Evolutionary conservation across 2,888 invertebrate species (phyloP).

Genomic region (Galerucella calmariensis): DNA sequence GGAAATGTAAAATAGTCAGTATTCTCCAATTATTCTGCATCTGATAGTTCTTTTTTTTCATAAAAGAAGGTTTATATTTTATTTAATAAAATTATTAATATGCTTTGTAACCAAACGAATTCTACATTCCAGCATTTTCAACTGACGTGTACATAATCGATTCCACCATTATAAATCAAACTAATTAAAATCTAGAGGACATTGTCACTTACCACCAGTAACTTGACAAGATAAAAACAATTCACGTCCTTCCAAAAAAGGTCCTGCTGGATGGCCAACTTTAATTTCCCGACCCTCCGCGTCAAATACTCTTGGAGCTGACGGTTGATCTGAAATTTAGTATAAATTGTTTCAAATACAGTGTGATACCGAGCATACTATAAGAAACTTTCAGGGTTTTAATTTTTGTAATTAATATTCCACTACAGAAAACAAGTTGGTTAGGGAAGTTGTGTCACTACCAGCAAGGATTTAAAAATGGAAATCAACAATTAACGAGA

Average conservation of each 20-base stretch:
- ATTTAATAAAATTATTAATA: too few relatives aligned
- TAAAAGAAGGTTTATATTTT: too few relatives aligned
- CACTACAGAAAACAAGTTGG: too few relatives aligned
- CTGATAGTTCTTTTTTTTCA: too few relatives aligned
- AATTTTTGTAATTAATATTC: too few relatives aligned
- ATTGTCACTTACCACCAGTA: constrained; percentile 76
- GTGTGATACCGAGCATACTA: neutral
- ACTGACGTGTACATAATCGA: neutral
- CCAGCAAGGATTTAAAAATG: too few relatives aligned
- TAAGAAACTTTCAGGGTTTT: too few relatives aligned
- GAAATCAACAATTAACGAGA: too few relatives aligned
- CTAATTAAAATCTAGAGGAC: constrained; percentile 26
- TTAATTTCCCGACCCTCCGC: constrained; percentile 84
- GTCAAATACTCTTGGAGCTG: constrained; percentile 84
- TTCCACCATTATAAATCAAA: constrained; percentile 9
- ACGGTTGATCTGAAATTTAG: constrained; percentile 78
- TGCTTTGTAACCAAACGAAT: neutral
- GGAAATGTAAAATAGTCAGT: too few relatives aligned
- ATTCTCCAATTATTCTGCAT: too few relatives aligned
- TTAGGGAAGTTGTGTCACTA: too few relatives aligned
- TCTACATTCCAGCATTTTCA: neutral
- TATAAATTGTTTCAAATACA: constrained; percentile 51
- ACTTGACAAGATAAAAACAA: constrained; percentile 87
- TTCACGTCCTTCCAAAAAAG: constrained; percentile 87
- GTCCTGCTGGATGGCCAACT: constrained; percentile 75